Conservation (phyloP, 1,140 invertebrate species). For the Diploscapter pachys region DNA sequence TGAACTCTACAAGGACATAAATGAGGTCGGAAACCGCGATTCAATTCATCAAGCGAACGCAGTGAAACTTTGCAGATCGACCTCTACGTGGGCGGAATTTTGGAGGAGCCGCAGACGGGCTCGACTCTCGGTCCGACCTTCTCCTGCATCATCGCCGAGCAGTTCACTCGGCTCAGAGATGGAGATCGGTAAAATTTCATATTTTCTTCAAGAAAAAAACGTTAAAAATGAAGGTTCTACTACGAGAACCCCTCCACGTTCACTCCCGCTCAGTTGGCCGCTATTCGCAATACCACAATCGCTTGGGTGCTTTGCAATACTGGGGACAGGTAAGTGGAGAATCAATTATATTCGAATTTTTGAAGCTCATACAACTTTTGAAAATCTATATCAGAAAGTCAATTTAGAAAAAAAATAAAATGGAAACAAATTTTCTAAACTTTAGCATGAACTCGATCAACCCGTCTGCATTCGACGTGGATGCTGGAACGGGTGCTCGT, state of each 20-base stretch:
- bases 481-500: conserved; percentile 31
- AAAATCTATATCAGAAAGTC: background rate
- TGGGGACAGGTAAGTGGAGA: conserved; percentile 63
- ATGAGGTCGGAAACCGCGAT: conserved; percentile 64
- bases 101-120: conserved; percentile 72
- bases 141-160: conserved; percentile 87
- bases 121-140: conserved; percentile 88
- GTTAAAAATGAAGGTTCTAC: conserved; percentile 69
- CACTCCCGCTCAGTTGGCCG: conserved; percentile 68
- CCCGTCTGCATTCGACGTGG: conserved; percentile 29
- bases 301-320: conserved; percentile 75
- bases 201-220: conserved; percentile 5
- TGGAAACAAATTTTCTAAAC: background rate
- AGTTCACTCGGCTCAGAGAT: conserved; percentile 76
- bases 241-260: conserved; percentile 84
- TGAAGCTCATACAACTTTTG: background rate
- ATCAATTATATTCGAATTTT: background rate
- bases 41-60: background rate
- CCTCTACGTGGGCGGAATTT: conserved; percentile 75
- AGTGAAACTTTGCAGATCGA: conserved; percentile 64
- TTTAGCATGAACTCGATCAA: conserved; percentile 23
- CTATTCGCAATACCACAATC: conserved; percentile 71
- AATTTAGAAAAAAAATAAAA: background rate
- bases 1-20: conserved; percentile 60
- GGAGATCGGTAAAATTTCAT: conserved; percentile 60